Percentiles rank a stretch among this genome's conserved stretches.
These are phyloP conservation scores for Chironomus tepperi DNA, from an alignment of 1,140 invertebrate species.

Conservation along the genomic window DNA sequence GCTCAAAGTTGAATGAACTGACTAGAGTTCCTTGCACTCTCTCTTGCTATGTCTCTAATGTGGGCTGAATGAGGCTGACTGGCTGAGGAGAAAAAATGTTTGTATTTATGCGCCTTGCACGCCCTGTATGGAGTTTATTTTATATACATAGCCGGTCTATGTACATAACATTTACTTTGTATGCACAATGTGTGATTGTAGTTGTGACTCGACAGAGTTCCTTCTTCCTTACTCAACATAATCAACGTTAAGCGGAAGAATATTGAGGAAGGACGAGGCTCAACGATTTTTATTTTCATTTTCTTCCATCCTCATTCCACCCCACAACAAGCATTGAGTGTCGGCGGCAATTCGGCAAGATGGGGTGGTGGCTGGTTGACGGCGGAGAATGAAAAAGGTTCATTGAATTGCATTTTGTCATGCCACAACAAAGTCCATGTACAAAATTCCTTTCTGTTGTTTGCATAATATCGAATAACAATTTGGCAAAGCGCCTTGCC, in stretches of 20 bases:
- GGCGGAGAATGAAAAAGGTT: not conserved
- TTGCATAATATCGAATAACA: not conserved
- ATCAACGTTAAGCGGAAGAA: conserved; percentile 6
- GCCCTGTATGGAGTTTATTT: not conserved
- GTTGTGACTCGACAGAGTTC: not conserved
- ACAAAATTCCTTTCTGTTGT: not conserved
- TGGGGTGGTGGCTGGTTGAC: no score
- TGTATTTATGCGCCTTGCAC: not conserved
- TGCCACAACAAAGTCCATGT: not conserved
- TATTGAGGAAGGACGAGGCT: conserved; percentile 5
- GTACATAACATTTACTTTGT: not conserved
- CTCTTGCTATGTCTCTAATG: not conserved
- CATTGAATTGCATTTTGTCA: not conserved
- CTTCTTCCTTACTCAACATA: not conserved
- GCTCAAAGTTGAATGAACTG: not conserved
- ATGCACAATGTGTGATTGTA: not conserved
- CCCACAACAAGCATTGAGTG: no score
- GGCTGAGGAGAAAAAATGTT: not conserved
- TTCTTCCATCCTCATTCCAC: not conserved
- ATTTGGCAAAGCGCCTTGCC: not conserved
- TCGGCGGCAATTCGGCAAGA: no score
- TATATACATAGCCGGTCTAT: not conserved
- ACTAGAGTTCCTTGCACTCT: conserved; percentile 6
- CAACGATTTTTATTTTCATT: not conserved
- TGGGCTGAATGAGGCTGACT: conserved; percentile 2